A percentile compares a stretch with the other conserved stretches of the same genome.
These are phyloP conservation scores for Threskiornis aethiopicus DNA, from an alignment of 2,797 vertebrate genomes.

Conservation along the genomic window DNA sequence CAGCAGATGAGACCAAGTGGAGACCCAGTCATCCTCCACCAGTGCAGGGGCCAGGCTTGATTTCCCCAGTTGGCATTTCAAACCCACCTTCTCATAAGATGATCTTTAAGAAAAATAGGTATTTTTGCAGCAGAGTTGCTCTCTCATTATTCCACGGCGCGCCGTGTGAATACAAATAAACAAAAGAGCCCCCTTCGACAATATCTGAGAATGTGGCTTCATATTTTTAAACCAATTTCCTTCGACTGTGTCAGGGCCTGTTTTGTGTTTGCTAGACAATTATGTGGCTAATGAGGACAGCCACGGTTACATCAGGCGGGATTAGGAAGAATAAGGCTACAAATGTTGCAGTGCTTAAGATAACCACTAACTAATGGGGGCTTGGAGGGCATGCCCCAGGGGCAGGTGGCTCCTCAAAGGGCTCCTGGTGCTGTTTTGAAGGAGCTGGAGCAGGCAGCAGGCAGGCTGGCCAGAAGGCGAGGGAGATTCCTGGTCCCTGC, in stretches of 20 bases:
- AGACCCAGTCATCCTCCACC: background rate
- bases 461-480: background rate
- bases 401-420: background rate
- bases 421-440: background rate
- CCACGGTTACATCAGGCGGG: constrained; percentile 43
- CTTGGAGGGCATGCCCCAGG: background rate
- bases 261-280: constrained; percentile 66
- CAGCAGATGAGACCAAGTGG: background rate
- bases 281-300: constrained; percentile 68
- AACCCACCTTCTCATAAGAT: background rate
- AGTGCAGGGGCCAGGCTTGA: background rate
- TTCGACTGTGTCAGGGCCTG: constrained; percentile 53
- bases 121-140: background rate
- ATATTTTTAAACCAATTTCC: constrained; percentile 64
- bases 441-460: background rate
- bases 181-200: background rate
- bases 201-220: constrained; percentile 22
- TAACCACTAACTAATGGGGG: constrained; percentile 38
- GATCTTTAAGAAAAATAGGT: background rate
- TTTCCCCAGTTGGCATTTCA: background rate
- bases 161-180: constrained; percentile 14
- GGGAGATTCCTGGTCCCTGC: background rate
- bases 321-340: constrained; percentile 52
- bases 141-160: background rate
- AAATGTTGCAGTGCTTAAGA: constrained; percentile 36